Evolutionary conservation across 2,113 vertebrate species (phyloP).

Genomic region (Salminus brasiliensis): DNA sequence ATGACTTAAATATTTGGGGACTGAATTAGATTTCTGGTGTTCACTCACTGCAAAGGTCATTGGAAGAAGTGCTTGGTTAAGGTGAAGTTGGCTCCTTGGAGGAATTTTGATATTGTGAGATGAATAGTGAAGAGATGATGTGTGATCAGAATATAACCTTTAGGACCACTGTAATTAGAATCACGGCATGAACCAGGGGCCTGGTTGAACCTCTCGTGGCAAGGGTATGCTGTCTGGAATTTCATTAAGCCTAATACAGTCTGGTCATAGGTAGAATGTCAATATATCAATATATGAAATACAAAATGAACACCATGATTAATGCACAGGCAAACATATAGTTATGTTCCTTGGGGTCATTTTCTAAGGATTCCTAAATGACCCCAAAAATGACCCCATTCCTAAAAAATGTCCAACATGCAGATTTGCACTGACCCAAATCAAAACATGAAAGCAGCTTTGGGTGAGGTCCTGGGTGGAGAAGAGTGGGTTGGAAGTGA

Average conservation of each 20-base stretch:
- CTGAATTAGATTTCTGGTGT: neutral
- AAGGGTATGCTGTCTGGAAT: neutral
- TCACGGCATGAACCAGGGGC: neutral
- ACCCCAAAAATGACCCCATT: no score
- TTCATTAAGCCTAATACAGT: neutral
- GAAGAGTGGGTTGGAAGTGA: no score
- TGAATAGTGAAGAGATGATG: neutral
- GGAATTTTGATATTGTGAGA: neutral
- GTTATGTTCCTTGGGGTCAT: no score
- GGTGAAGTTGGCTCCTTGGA: neutral
- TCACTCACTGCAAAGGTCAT: neutral
- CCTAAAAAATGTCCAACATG: no score
- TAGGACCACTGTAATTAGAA: neutral
- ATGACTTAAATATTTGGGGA: neutral
- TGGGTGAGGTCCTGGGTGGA: no score
- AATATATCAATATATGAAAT: no score
- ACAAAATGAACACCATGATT: no score
- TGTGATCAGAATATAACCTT: neutral
- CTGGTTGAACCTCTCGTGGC: neutral
- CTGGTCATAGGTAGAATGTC: no score
- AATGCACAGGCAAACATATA: no score
- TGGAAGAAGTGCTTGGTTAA: neutral
- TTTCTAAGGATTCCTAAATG: no score
- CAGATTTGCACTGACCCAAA: no score
- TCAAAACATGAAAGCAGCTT: no score